Percentiles rank a stretch among this genome's conserved stretches.
Conservation (phyloP, 92 coral and sea anemone species). For the Isaurus tuberculatus region DNA sequence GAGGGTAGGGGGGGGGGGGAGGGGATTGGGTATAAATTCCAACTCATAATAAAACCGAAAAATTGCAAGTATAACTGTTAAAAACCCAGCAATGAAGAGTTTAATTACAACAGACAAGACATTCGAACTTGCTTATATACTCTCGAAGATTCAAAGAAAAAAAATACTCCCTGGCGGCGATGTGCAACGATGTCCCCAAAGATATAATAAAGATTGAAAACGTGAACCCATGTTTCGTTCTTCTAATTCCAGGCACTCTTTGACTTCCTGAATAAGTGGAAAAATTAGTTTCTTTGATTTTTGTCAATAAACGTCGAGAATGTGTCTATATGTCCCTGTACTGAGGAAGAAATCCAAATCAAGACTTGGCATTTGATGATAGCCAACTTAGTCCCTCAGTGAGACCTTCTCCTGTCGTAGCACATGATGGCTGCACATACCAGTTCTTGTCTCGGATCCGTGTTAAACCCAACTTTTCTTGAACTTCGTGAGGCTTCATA, state of each 20-base stretch:
- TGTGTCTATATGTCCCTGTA: not conserved
- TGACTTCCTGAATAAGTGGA: not conserved
- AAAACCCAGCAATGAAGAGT: not conserved
- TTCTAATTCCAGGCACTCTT: not conserved
- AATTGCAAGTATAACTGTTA: not conserved
- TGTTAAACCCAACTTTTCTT: slow-evolving; percentile 87
- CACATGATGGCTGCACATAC: slow-evolving; percentile 99
- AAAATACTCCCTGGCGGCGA: not conserved
- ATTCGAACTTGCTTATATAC: not conserved
- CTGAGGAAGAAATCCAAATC: slow-evolving; percentile 1
- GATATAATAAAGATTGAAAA: not conserved
- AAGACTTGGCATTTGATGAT: slow-evolving; percentile 74
- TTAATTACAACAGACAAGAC: not conserved
- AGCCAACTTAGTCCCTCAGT: slow-evolving; percentile 96
- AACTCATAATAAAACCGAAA: not conserved
- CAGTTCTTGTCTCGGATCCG: slow-evolving; percentile 88
- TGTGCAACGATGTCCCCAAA: not conserved
- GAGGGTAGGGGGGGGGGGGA: too few species aligned
- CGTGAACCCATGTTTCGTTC: not conserved
- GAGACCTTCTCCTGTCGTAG: slow-evolving; percentile 98
- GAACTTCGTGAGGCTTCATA: slow-evolving; percentile 93
- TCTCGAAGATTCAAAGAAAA: not conserved
- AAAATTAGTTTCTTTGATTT: not conserved
- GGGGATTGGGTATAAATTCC: not conserved
- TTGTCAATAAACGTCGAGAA: not conserved